Evolutionary conservation across 2,888 invertebrate species (phyloP).

Genomic region (Trissolcus brochymenae): DNA sequence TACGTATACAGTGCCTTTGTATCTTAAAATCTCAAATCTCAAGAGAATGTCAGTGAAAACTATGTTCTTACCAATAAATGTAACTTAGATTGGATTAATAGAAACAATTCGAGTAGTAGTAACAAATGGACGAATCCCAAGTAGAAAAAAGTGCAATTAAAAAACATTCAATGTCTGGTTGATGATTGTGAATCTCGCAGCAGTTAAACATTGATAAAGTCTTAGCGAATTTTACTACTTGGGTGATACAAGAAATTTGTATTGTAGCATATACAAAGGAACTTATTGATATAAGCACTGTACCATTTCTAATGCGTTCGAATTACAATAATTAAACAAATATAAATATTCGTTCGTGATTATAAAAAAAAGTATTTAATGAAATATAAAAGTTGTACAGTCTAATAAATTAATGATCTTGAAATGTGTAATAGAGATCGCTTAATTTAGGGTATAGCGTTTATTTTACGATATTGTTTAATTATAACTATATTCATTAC

Average conservation of each 20-base stretch:
- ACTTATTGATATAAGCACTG: conserved; percentile 61
- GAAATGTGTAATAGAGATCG: conserved; percentile 61
- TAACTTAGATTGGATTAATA: conserved; percentile 35
- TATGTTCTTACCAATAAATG: conserved; percentile 38
- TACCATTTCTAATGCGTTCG: conserved; percentile 64
- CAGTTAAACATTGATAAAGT: no score
- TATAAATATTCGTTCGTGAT: conserved; percentile 62
- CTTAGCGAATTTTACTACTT: conserved; percentile 14
- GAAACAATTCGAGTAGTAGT: background rate
- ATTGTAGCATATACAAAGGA: conserved; percentile 32
- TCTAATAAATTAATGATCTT: conserved; percentile 59
- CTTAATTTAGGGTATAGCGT: conserved; percentile 60
- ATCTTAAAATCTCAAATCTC: conserved; percentile 63
- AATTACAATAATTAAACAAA: conserved; percentile 64
- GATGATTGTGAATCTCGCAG: conserved; percentile 1
- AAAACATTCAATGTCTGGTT: no score
- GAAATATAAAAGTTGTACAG: conserved; percentile 72
- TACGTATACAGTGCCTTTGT: conserved; percentile 76
- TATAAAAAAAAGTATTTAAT: conserved; percentile 63
- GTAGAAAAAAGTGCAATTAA: background rate
- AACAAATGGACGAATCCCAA: conserved; percentile 4
- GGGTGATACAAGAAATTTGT: conserved; percentile 27
- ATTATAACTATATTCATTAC: conserved; percentile 60
- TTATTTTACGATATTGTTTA: conserved; percentile 63
- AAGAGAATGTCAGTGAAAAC: conserved; percentile 47